Conservation (phyloP, 2,888 invertebrate genomes). For the Argyra leucocephala region DNA sequence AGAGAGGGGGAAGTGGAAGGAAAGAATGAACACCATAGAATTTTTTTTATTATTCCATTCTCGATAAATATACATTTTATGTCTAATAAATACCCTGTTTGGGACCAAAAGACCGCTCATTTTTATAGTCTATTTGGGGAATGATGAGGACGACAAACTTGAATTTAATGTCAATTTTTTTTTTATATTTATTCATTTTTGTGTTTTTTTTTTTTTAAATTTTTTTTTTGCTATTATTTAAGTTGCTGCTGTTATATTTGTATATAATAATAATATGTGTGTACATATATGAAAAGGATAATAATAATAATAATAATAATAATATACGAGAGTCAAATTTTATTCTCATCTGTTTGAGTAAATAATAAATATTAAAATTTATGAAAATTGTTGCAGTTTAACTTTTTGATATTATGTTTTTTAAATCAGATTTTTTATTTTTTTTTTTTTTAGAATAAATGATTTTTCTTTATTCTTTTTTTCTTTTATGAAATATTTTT, state of each 20-base stretch:
- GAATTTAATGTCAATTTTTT: not conserved
- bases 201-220: not conserved
- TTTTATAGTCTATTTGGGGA: not conserved
- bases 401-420: not conserved
- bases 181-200: not conserved
- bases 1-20: too few relatives aligned
- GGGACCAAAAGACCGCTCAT: not conserved
- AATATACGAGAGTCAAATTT: not conserved
- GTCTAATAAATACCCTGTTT: not conserved
- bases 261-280: too few relatives aligned
- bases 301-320: not conserved
- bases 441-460: too few relatives aligned
- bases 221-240: not conserved
- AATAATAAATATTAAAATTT: not conserved
- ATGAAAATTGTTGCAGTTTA: conserved; percentile 3
- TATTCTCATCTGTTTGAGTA: not conserved
- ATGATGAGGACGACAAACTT: not conserved
- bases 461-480: too few relatives aligned
- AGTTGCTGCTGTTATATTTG: not conserved
- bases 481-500: too few relatives aligned
- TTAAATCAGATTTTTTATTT: not conserved
- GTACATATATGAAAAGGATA: not conserved
- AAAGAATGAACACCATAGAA: too few relatives aligned
- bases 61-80: not conserved
- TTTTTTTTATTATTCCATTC: not conserved